A percentile compares a stretch with the other conserved stretches of the same genome.
These are phyloP conservation scores for Lithophane socia DNA, from an alignment of 2,888 invertebrate genomes.

Conservation along the genomic window DNA sequence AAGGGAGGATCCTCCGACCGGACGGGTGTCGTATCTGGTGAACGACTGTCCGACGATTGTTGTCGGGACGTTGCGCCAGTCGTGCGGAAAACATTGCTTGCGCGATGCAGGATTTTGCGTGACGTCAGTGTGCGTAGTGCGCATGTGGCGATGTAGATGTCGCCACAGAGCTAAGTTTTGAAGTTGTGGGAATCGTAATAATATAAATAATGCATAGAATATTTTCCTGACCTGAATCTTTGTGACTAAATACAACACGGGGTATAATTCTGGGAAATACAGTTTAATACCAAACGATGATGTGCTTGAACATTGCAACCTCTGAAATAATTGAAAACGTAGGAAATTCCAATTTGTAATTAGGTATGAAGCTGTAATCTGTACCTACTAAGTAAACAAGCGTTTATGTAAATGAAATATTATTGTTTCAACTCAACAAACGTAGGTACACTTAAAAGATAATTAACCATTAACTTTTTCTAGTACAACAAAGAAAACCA, in stretches of 20 bases:
- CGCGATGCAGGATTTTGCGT: too few species aligned
- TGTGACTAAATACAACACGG: not conserved
- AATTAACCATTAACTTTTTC: slow-evolving; percentile 45
- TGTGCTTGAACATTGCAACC: not conserved
- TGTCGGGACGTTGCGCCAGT: too few species aligned
- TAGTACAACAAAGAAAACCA: slow-evolving; percentile 28
- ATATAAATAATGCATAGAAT: too few species aligned
- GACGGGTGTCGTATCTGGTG: too few species aligned
- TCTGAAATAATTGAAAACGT: slow-evolving; percentile 1
- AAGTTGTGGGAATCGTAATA: too few species aligned
- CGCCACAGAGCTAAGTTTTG: too few species aligned
- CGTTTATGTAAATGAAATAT: slow-evolving; percentile 22
- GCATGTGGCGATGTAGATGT: too few species aligned
- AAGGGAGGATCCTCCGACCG: too few species aligned
- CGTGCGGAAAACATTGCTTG: too few species aligned
- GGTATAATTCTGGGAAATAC: not conserved
- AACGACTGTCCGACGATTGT: too few species aligned
- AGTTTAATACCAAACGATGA: not conserved
- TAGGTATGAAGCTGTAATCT: slow-evolving; percentile 7
- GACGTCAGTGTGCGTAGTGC: too few species aligned
- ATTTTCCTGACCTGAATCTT: not conserved
- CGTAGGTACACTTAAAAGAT: slow-evolving; percentile 10
- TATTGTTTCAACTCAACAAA: slow-evolving; percentile 23
- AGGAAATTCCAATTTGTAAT: not conserved
- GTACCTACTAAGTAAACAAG: not conserved